phyloP scores from a whole-genome alignment of 2,113 vertebrate species.

The Tretioscincus oriximinensis region DNA sequence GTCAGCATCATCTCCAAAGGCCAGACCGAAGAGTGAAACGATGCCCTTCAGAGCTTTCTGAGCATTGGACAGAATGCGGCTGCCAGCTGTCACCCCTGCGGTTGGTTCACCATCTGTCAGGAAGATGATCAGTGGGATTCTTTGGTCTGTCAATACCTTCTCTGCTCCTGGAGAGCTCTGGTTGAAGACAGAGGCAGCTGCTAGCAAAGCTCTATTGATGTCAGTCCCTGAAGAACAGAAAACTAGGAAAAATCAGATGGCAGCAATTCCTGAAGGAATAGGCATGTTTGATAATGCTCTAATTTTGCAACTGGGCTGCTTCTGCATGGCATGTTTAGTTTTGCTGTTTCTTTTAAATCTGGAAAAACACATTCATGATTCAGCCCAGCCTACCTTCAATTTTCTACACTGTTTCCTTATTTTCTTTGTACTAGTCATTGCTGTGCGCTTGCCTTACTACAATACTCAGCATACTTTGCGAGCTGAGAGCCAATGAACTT shows the following conservation, averaged over 20 bases:
- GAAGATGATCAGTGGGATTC: slow-evolving; percentile 80
- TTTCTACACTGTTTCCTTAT: no score
- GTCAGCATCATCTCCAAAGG: slow-evolving; percentile 84
- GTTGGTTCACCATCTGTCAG: slow-evolving; percentile 86
- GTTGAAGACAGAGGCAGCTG: slow-evolving; percentile 78
- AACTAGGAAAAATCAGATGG: background rate
- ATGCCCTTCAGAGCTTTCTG: slow-evolving; percentile 68
- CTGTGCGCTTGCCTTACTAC: no score
- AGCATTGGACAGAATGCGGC: slow-evolving; percentile 76
- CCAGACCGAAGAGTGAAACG: slow-evolving; percentile 79
- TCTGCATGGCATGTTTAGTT: no score
- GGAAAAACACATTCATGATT: no score
- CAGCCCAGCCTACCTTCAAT: no score
- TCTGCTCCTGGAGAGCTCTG: slow-evolving; percentile 45
- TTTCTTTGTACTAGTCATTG: no score
- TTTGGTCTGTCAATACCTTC: slow-evolving; percentile 31
- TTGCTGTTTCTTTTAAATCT: no score
- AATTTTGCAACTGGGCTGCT: background rate
- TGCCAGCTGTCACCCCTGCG: slow-evolving; percentile 70
- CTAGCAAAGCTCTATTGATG: slow-evolving; percentile 81
- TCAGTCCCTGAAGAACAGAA: slow-evolving; percentile 77
- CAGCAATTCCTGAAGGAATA: background rate
- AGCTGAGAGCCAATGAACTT: no score
- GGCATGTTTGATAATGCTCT: background rate
- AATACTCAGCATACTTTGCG: no score